Percentiles rank a stretch among this genome's conserved stretches.
phyloP scores from a whole-genome alignment of 2,797 vertebrate genomes.

The Sebastiscus albofasciatus region DNA sequence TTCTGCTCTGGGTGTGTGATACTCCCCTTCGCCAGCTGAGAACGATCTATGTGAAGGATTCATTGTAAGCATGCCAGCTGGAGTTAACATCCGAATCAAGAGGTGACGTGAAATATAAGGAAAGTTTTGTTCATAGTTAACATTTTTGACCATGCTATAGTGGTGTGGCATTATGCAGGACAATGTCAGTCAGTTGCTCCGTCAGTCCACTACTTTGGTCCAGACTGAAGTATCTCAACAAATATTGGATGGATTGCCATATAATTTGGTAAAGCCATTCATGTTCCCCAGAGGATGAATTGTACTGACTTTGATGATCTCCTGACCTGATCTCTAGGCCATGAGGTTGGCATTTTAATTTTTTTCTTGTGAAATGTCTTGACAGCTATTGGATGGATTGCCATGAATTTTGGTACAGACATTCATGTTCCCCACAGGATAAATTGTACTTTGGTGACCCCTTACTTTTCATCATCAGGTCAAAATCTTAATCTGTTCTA shows the following conservation, averaged over 20 bases:
- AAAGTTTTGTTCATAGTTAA: background rate
- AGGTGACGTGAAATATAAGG: background rate
- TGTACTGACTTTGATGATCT: background rate
- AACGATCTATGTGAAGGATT: constrained; percentile 30
- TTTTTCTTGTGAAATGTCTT: background rate
- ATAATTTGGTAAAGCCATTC: background rate
- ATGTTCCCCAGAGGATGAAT: background rate
- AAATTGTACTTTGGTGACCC: too few species aligned
- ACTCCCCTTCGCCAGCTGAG: constrained; percentile 63
- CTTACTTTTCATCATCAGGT: background rate
- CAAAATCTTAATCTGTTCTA: background rate
- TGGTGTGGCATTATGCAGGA: background rate
- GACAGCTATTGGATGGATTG: background rate
- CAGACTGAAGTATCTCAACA: background rate
- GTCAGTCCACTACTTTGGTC: background rate
- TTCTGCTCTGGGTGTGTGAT: background rate
- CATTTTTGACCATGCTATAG: background rate
- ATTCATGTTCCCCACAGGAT: background rate
- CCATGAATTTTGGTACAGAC: background rate
- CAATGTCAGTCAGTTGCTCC: too few species aligned
- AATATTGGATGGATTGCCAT: background rate
- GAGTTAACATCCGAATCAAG: background rate
- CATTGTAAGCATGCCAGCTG: background rate
- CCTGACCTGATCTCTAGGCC: background rate
- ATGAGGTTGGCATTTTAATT: background rate